phyloP scores from a whole-genome alignment of 2,797 vertebrate species.

The Crocidura indochinensis region DNA sequence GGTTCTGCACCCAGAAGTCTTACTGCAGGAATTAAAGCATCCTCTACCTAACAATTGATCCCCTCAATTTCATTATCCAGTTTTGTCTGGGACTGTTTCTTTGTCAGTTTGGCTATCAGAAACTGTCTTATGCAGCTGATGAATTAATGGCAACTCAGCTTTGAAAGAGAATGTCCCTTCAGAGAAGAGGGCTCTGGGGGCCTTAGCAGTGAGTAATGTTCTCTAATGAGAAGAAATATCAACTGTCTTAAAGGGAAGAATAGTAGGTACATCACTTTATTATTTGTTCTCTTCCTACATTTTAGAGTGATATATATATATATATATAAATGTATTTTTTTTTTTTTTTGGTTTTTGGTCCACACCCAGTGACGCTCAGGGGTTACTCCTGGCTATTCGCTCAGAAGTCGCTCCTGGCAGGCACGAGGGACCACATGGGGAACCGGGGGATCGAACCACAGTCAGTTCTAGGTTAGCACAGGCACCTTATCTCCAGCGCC shows the following conservation, averaged over 20 bases:
- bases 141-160: background rate
- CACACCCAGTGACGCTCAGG: too few species aligned
- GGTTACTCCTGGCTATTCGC: too few species aligned
- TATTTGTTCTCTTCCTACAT: background rate
- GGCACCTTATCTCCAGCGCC: too few species aligned
- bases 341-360: conserved; percentile 22
- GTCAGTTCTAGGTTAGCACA: too few species aligned
- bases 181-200: background rate
- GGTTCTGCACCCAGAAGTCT: too few species aligned
- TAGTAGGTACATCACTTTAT: background rate
- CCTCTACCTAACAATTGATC: background rate
- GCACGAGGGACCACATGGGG: too few species aligned
- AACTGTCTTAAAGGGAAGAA: background rate
- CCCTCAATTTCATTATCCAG: background rate
- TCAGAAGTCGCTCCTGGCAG: too few species aligned
- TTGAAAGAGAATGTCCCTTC: background rate
- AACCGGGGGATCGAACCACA: too few species aligned
- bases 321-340: too few species aligned
- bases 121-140: background rate
- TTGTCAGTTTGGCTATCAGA: background rate
- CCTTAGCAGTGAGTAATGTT: background rate
- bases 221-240: background rate
- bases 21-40: background rate
- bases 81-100: background rate
- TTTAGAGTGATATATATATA: background rate